These are phyloP conservation scores for Drosophila navojoa DNA, from an alignment of 1,140 invertebrate genomes.

Conservation along the genomic window DNA sequence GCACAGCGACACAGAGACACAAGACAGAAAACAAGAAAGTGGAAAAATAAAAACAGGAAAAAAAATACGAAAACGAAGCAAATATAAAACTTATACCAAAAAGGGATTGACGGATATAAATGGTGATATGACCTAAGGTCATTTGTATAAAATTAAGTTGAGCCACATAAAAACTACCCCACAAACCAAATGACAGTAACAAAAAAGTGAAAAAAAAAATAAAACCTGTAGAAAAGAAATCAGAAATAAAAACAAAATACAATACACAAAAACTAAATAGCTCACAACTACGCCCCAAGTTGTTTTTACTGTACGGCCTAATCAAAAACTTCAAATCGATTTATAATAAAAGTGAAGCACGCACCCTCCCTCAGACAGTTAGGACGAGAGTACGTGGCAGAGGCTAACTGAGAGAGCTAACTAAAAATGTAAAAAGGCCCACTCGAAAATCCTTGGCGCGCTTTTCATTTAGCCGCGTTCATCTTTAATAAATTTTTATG, in stretches of 20 bases:
- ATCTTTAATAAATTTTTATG: constrained; percentile 83
- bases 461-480: constrained; percentile 48
- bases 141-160: constrained; percentile 83
- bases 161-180: constrained; percentile 74
- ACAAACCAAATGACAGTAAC: constrained; percentile 38
- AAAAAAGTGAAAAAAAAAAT: constrained; percentile 28
- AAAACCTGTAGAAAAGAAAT: constrained; percentile 2
- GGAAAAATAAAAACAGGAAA: constrained; percentile 21
- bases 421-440: constrained; percentile 54
- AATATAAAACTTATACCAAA: constrained; percentile 81
- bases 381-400: background rate
- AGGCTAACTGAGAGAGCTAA: constrained; percentile 41
- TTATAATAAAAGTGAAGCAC: constrained; percentile 69
- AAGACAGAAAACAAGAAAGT: constrained; percentile 43
- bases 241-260: constrained; percentile 19
- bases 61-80: constrained; percentile 58
- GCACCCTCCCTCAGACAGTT: background rate
- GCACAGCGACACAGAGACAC: constrained; percentile 52
- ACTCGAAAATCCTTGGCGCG: constrained; percentile 37
- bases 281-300: constrained; percentile 37
- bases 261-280: constrained; percentile 32
- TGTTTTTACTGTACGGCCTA: constrained; percentile 47
- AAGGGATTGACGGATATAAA: constrained; percentile 82
- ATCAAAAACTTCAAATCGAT: constrained; percentile 80
- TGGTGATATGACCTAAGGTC: constrained; percentile 81